Evolutionary conservation across 2,797 vertebrate species (phyloP).

Genomic region (Acrossocheilus wenchowensis): DNA sequence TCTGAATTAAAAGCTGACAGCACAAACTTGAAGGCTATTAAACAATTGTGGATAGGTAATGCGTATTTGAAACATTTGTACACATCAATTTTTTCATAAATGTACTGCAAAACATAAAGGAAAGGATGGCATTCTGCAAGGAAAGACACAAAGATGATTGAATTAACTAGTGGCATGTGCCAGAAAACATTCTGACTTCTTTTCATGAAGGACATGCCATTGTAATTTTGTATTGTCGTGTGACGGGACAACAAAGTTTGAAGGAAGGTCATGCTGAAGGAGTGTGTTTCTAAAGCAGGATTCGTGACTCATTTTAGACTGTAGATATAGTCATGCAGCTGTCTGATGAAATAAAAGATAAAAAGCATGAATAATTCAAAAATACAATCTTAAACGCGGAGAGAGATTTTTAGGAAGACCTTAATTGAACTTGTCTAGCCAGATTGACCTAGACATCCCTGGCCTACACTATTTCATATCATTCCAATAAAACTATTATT

Average conservation of each 20-base stretch:
- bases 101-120: neutral
- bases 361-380: constrained; percentile 57
- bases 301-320: constrained; percentile 52
- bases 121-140: neutral
- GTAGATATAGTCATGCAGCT: constrained; percentile 21
- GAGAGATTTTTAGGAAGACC: constrained; percentile 31
- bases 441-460: constrained; percentile 43
- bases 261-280: constrained; percentile 23
- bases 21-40: neutral
- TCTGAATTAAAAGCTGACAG: neutral
- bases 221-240: constrained; percentile 19
- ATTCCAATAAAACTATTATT: neutral
- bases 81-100: neutral
- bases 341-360: constrained; percentile 47
- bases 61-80: neutral
- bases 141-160: constrained; percentile 9
- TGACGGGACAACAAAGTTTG: constrained; percentile 36
- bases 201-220: constrained; percentile 18
- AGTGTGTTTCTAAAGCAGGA: constrained; percentile 40
- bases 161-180: constrained; percentile 18
- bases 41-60: neutral
- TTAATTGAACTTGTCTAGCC: constrained; percentile 43
- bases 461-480: constrained; percentile 3
- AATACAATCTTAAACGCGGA: constrained; percentile 37
- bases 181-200: constrained; percentile 1